These are phyloP conservation scores for Nowickia ferox DNA, from an alignment of 2,888 invertebrate species.

Conservation along the genomic window DNA sequence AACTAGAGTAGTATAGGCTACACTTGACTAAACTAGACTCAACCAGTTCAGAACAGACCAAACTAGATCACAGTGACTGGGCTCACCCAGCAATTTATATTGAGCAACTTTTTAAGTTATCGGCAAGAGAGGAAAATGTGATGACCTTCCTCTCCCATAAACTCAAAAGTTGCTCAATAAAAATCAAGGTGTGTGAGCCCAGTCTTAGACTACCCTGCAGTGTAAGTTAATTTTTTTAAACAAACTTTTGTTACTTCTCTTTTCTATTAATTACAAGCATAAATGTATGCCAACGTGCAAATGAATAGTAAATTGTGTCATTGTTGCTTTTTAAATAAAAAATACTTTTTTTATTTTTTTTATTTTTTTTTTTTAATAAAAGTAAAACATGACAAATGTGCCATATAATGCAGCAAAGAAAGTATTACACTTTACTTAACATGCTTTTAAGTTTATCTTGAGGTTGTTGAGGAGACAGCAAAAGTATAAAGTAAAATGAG, in stretches of 20 bases:
- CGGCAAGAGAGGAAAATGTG: too few species aligned
- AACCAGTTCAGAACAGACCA: too few species aligned
- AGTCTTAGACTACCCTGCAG: too few species aligned
- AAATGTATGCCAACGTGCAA: background rate
- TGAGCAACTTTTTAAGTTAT: too few species aligned
- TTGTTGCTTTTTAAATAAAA: background rate
- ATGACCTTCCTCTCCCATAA: too few species aligned
- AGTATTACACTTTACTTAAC: constrained; percentile 5
- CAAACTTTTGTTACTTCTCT: background rate
- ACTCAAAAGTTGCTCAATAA: too few species aligned
- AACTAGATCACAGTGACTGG: too few species aligned
- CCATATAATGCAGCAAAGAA: constrained; percentile 12
- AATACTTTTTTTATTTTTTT: background rate
- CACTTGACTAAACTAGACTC: too few species aligned
- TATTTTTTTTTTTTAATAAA: background rate
- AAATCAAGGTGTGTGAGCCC: too few species aligned
- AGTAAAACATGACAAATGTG: constrained; percentile 24
- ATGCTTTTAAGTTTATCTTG: constrained; percentile 28
- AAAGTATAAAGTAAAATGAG: constrained; percentile 26
- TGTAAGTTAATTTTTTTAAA: too few species aligned
- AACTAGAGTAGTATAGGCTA: too few species aligned
- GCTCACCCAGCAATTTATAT: too few species aligned
- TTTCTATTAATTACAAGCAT: background rate
- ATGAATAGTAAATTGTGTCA: background rate
- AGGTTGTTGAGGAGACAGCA: constrained; percentile 10